Conservation (phyloP, 1,140 invertebrate genomes). For the Drosophila auraria region DNA sequence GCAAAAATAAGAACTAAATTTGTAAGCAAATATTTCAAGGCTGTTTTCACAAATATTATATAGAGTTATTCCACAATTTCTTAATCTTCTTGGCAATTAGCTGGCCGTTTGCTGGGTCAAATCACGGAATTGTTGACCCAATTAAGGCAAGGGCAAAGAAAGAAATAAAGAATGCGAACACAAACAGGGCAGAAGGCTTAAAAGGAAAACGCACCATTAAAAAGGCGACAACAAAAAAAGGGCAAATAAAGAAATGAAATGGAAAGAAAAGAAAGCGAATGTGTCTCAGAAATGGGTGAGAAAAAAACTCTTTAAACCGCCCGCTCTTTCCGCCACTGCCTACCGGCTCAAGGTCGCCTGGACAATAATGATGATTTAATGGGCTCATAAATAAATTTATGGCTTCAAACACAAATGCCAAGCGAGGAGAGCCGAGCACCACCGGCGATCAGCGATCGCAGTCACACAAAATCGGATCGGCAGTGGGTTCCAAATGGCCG, state of each 20-base stretch:
- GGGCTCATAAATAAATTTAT: conserved; percentile 82
- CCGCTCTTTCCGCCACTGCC: conserved; percentile 20
- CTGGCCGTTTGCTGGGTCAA: conserved; percentile 38
- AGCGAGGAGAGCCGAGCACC: conserved; percentile 10
- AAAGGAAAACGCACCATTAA: conserved; percentile 64
- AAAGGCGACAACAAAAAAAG: no score
- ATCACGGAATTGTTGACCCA: conserved; percentile 55
- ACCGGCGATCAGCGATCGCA: conserved; percentile 42
- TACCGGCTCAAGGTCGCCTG: conserved; percentile 75
- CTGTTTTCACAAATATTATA: not conserved
- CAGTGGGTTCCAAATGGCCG: not conserved
- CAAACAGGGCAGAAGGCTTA: conserved; percentile 45
- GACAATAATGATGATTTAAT: conserved; percentile 85
- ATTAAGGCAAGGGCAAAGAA: conserved; percentile 44
- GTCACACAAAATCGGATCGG: conserved; percentile 5
- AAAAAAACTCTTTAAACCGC: conserved; percentile 21
- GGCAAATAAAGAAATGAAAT: conserved; percentile 65
- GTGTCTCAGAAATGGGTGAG: conserved; percentile 63
- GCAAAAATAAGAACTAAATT: not conserved
- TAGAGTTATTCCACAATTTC: not conserved
- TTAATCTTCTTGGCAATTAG: conserved; percentile 38
- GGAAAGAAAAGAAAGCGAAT: conserved; percentile 68
- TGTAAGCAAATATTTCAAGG: not conserved
- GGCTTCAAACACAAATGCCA: conserved; percentile 49
- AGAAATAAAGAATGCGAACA: conserved; percentile 18